These are phyloP conservation scores for Agonopterix heracliana DNA, from an alignment of 2,888 invertebrate genomes.

Conservation along the genomic window DNA sequence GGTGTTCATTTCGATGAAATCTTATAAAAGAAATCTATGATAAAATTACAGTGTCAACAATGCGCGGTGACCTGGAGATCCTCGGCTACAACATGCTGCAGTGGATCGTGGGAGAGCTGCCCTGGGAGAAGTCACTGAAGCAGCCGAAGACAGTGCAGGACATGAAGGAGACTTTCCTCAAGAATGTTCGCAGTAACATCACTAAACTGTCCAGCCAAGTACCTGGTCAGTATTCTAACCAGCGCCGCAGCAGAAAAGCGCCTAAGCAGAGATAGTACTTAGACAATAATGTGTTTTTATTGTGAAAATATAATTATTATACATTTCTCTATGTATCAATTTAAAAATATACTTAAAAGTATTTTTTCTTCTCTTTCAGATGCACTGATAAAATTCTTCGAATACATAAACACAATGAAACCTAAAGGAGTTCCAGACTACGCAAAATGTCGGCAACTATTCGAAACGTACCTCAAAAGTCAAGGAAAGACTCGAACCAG, in stretches of 20 bases:
- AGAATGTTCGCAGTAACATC: constrained; percentile 57
- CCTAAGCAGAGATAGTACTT: too few species aligned
- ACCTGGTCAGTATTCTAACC: constrained; percentile 43
- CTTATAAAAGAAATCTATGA: too few species aligned
- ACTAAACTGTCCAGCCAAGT: constrained; percentile 52
- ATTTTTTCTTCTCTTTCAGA: constrained; percentile 57
- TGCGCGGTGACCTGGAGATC: constrained; percentile 96
- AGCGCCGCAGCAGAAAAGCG: too few species aligned
- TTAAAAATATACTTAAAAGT: too few species aligned
- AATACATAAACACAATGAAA: constrained; percentile 80
- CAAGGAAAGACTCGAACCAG: constrained; percentile 74
- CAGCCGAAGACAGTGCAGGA: constrained; percentile 79
- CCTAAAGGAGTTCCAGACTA: constrained; percentile 86
- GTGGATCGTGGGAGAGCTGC: constrained; percentile 89
- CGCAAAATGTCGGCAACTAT: constrained; percentile 79
- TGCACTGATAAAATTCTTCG: constrained; percentile 79
- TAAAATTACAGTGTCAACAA: constrained; percentile 80
- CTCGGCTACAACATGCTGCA: constrained; percentile 94
- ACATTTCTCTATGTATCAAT: too few species aligned
- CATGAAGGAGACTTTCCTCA: constrained; percentile 82
- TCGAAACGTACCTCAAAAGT: constrained; percentile 79
- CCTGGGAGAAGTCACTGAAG: constrained; percentile 86
- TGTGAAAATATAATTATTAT: too few species aligned
- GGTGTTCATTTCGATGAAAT: too few species aligned
- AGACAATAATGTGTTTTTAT: too few species aligned